Conservation (phyloP, 2,888 invertebrate species). For the Drosophila formosana region DNA sequence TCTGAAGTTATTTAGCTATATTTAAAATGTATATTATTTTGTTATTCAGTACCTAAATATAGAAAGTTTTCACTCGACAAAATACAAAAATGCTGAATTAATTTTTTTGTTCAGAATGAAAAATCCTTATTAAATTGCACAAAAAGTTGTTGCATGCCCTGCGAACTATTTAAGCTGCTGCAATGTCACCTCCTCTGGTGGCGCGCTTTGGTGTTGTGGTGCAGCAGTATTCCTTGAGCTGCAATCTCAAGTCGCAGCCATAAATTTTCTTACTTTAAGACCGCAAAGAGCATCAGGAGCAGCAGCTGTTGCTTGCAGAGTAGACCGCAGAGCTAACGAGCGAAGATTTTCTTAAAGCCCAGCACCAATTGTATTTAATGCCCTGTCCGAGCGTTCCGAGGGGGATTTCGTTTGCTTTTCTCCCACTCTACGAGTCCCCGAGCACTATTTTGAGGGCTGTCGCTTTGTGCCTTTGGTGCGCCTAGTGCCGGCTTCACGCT, state of each 20-base stretch:
- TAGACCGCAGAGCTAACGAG: slow-evolving; percentile 53
- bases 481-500: slow-evolving; percentile 38
- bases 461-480: slow-evolving; percentile 67
- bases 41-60: no score
- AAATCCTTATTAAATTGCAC: neutral
- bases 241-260: slow-evolving; percentile 38
- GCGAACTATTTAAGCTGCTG: slow-evolving; percentile 21
- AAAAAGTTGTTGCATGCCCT: neutral
- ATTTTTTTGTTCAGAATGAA: neutral
- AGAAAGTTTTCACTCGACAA: slow-evolving; percentile 4
- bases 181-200: slow-evolving; percentile 8
- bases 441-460: slow-evolving; percentile 30
- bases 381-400: slow-evolving; percentile 56
- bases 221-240: slow-evolving; percentile 26
- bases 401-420: slow-evolving; percentile 43
- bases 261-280: slow-evolving; percentile 56
- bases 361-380: slow-evolving; percentile 71
- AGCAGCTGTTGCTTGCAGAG: slow-evolving; percentile 49
- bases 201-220: neutral
- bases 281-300: slow-evolving; percentile 51
- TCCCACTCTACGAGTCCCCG: slow-evolving; percentile 32
- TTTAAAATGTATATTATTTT: no score
- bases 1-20: no score
- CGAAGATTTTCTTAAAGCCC: slow-evolving; percentile 66
- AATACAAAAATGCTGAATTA: neutral